Evolutionary conservation across 1,140 invertebrate genomes (phyloP).

Genomic region (Acromyrmex charruanus): DNA sequence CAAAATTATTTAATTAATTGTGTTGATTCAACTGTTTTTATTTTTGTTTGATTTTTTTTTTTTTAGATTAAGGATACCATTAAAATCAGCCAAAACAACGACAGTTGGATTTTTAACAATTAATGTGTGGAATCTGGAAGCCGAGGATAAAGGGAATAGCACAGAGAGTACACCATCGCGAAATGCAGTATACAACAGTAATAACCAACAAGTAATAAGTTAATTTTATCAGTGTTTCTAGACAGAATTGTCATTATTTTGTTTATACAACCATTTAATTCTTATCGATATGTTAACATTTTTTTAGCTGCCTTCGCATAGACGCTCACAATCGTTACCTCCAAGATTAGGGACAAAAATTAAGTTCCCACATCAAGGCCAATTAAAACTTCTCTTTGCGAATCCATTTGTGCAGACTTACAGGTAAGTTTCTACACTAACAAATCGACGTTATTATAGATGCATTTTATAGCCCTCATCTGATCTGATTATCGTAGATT

Average conservation of each 20-base stretch:
- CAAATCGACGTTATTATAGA: neutral
- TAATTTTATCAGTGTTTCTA: neutral
- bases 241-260: neutral
- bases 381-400: constrained; percentile 91
- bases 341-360: constrained; percentile 93
- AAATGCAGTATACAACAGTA: constrained; percentile 81
- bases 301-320: constrained; percentile 89
- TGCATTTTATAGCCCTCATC: constrained; percentile 12
- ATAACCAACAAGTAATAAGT: constrained; percentile 74
- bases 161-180: constrained; percentile 91
- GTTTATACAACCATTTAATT: neutral
- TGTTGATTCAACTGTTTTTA: constrained; percentile 10
- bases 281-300: neutral
- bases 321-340: constrained; percentile 94
- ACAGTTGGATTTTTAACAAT: constrained; percentile 94
- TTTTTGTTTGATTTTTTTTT: constrained; percentile 25
- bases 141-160: constrained; percentile 90
- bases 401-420: constrained; percentile 94
- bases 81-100: constrained; percentile 88
- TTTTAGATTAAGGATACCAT: constrained; percentile 87
- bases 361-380: constrained; percentile 92
- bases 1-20: constrained; percentile 8
- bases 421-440: constrained; percentile 82
- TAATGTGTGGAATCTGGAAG: constrained; percentile 93
- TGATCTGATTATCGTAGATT: constrained; percentile 86